A percentile compares a stretch with the other conserved stretches of the same genome.
Evolutionary conservation across 2,113 vertebrate species (phyloP).

Genomic region (Rattus rattus): DNA sequence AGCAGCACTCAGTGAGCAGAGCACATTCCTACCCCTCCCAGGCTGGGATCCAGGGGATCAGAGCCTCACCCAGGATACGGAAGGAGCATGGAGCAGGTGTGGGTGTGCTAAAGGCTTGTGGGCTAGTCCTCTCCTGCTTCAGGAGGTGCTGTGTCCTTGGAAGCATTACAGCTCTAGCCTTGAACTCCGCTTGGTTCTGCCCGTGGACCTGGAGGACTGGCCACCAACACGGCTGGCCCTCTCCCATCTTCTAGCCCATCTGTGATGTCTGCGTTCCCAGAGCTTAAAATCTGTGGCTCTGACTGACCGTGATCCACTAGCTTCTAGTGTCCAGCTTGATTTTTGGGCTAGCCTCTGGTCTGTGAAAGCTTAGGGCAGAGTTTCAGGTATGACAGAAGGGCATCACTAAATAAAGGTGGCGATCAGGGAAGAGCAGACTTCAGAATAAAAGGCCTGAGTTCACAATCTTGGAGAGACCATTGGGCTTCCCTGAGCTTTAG

Average conservation of each 20-base stretch:
- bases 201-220: not conserved
- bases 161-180: not conserved
- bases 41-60: not conserved
- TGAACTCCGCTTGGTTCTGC: not conserved
- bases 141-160: not conserved
- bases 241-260: not conserved
- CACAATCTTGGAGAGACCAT: not conserved
- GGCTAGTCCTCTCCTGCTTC: not conserved
- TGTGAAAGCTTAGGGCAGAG: not conserved
- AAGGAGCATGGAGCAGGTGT: not conserved
- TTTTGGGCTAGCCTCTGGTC: not conserved
- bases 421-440: not conserved
- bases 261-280: not conserved
- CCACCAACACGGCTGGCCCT: fast-evolving
- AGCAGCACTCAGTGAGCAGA: not conserved
- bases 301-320: not conserved
- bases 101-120: not conserved
- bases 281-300: not conserved
- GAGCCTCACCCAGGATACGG: not conserved
- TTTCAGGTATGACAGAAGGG: not conserved
- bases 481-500: not conserved
- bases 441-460: not conserved
- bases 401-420: not conserved
- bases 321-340: not conserved
- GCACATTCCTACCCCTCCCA: not conserved